These are phyloP conservation scores for Leucozona laternaria DNA, from an alignment of 2,888 invertebrate species.

Conservation along the genomic window DNA sequence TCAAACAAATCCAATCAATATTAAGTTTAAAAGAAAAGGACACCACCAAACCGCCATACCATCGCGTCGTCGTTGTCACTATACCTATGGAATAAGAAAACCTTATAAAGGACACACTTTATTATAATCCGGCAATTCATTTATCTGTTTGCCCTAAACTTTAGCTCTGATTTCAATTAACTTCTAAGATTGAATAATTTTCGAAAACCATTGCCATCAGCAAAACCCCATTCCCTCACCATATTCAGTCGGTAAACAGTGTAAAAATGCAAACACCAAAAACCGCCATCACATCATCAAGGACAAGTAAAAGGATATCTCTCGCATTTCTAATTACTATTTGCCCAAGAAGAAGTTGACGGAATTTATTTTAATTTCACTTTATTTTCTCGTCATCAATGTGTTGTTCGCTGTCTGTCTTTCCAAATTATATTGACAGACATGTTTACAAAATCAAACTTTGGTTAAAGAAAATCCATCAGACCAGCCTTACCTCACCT, in stretches of 20 bases:
- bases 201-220: neutral
- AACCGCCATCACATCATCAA: neutral
- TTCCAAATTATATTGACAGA: slow-evolving; percentile 8
- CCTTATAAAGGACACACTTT: slow-evolving; percentile 10
- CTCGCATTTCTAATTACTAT: slow-evolving; percentile 64
- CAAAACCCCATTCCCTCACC: too few relatives aligned
- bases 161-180: slow-evolving; percentile 50
- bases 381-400: slow-evolving; percentile 19
- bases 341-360: slow-evolving; percentile 54
- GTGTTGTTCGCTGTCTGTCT: neutral
- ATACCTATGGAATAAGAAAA: neutral
- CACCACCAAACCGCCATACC: neutral
- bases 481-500: slow-evolving; percentile 46
- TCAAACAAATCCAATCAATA: slow-evolving; percentile 82
- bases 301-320: slow-evolving; percentile 3
- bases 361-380: slow-evolving; percentile 62
- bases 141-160: slow-evolving; percentile 24
- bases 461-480: slow-evolving; percentile 53
- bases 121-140: slow-evolving; percentile 22
- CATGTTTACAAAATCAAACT: slow-evolving; percentile 56
- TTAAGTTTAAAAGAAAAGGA: slow-evolving; percentile 77
- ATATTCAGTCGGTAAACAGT: neutral
- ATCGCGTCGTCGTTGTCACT: neutral
- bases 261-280: slow-evolving; percentile 24
- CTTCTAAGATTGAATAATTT: slow-evolving; percentile 38